Evolutionary conservation across 2,888 invertebrate genomes (phyloP).

Genomic region (Conops quadrifasciatus): DNA sequence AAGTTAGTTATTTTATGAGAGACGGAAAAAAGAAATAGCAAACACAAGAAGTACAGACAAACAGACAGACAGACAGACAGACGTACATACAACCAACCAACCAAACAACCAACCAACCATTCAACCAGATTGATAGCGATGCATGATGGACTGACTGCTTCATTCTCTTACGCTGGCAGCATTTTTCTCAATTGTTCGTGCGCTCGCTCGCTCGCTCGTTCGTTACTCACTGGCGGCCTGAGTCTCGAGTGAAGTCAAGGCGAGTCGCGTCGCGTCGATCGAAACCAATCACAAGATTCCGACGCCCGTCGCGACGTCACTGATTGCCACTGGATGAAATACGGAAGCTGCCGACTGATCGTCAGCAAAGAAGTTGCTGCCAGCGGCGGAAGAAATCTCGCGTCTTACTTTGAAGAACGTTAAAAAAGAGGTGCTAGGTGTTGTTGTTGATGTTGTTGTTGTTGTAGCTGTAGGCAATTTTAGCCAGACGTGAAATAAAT

Average conservation of each 20-base stretch:
- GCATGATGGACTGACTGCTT: neutral
- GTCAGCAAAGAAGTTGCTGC: conserved; percentile 7
- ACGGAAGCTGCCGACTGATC: conserved; percentile 46
- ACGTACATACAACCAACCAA: neutral
- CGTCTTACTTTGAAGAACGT: neutral
- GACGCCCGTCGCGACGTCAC: neutral
- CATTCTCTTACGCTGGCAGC: neutral
- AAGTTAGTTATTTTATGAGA: conserved; percentile 4
- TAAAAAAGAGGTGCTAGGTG: neutral
- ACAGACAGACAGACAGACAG: neutral
- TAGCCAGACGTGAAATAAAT: conserved; percentile 7
- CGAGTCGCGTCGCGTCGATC: neutral
- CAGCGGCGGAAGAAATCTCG: neutral
- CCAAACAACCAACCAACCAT: conserved; percentile 1
- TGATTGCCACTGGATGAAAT: conserved; percentile 38
- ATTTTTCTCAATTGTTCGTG: too few species aligned
- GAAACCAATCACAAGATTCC: conserved; percentile 15
- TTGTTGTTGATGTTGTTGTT: neutral
- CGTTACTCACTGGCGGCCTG: neutral
- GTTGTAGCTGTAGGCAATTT: neutral
- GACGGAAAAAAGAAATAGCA: neutral
- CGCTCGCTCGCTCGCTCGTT: neutral
- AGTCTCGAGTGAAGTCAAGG: too few species aligned
- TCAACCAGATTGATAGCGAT: neutral
- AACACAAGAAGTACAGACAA: too few species aligned